phyloP scores from a whole-genome alignment of 2,888 invertebrate species.

The Metellina segmentata region DNA sequence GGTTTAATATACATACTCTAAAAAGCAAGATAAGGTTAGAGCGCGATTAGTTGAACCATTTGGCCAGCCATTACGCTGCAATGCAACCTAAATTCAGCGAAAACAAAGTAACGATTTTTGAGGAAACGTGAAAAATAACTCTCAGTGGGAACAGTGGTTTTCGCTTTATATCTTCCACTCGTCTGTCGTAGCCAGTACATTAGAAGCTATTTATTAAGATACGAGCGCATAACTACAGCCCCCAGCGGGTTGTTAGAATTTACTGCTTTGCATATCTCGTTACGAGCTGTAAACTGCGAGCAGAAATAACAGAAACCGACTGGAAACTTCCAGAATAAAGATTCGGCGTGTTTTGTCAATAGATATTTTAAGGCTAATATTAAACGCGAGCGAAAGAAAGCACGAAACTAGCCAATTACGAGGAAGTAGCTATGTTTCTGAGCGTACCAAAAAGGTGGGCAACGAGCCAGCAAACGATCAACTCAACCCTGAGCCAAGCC shows the following conservation, averaged over 20 bases:
- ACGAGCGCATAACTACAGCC: conserved; percentile 4
- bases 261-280: conserved; percentile 48
- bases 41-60: not conserved
- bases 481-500: conserved; percentile 53
- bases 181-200: not conserved
- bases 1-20: not conserved
- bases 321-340: not conserved
- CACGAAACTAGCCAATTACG: conserved; percentile 61
- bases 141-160: not conserved
- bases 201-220: conserved; percentile 1
- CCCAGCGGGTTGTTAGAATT: conserved; percentile 14
- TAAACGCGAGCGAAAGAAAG: conserved; percentile 32
- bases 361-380: conserved; percentile 39
- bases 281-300: not conserved
- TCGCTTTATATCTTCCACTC: not conserved
- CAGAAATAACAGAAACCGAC: not conserved
- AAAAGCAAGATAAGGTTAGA: not conserved
- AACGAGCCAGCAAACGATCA: conserved; percentile 63
- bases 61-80: not conserved
- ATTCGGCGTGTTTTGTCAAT: conserved; percentile 29
- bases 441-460: conserved; percentile 50
- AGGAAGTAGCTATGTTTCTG: conserved; percentile 24
- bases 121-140: not conserved
- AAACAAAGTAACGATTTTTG: not conserved
- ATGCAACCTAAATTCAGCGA: not conserved